Base-by-base conservation (phyloP, 1,140 invertebrate species). In the Rhyzopertha dominica region DNA sequence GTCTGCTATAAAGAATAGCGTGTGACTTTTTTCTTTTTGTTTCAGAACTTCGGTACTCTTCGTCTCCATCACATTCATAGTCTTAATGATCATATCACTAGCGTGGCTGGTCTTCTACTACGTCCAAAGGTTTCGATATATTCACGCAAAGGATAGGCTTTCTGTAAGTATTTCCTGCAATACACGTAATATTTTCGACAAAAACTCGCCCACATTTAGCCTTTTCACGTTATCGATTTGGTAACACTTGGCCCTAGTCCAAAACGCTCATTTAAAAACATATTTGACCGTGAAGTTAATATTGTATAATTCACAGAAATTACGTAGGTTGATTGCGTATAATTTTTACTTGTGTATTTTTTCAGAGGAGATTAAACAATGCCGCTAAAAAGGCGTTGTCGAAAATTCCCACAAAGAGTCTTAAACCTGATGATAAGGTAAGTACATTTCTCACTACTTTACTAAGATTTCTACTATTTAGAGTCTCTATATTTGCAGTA, bases 81-180 rank as follows among this genome's bases (percentile, higher is more conserved):
- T 95, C 29, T 74, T 95, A 36, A 93, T 95, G 87, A 83, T 95
- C 44, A 93, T 95, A 26, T 93, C 89, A 1, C 69, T 95, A 45
- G 87, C 90, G 1, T 95, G 92, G 92, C 77, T 95, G 2, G 81
- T 94, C 13, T 95, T 95, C 70, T 95, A 95, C 72, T 95, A 95
- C 66, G 84, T 95, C 25, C 91, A 95, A 69, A 73, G 90, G 44
- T 93, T 93, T 68, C 74, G 90, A 18, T 94, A 95, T 67, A 85
- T 93, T 39, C 88, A 95, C 68, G 89, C 90, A 20, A 95, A 95
- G 68, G 91, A 87, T 52, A 69, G 80, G 49, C 68, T 83, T 19
- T 84, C 85, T 51, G 86, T 90, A 68, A 81, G 83, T 77, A 31
- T 35, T 23, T 31, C 41, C 17, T 30, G 29, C 41, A 24, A 5